Conservation (phyloP, 2,797 vertebrate species). For the Tokudaia tokunoshimensis region DNA sequence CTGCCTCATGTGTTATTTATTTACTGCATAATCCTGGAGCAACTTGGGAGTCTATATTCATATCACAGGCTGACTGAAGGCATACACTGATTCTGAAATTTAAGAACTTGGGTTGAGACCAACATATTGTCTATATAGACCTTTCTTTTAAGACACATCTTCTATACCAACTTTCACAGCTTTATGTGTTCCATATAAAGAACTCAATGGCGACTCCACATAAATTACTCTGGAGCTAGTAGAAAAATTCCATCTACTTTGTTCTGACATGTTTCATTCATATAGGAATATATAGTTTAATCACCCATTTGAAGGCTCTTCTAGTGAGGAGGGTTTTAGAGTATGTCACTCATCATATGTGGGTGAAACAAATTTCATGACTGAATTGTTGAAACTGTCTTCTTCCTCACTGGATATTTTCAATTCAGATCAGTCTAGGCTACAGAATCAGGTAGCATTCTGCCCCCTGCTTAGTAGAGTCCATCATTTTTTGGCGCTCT, state of each 20-base stretch:
- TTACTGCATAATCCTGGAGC: constrained; percentile 12
- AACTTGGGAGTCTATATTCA: constrained; percentile 1
- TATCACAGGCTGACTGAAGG: constrained; percentile 36
- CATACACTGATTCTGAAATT: constrained; percentile 47
- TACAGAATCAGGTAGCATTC: not conserved
- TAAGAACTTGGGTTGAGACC: not conserved
- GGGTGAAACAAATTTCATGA: not conserved
- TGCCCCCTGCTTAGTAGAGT: not conserved
- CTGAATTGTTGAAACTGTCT: not conserved
- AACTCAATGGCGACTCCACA: not conserved
- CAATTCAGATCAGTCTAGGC: not conserved
- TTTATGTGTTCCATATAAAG: not conserved
- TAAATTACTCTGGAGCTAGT: not conserved
- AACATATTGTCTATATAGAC: not conserved
- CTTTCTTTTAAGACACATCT: not conserved
- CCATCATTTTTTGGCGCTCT: not conserved
- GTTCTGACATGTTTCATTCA: not conserved
- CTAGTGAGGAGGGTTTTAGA: not conserved
- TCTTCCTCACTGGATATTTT: not conserved
- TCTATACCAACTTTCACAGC: not conserved
- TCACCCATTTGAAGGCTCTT: not conserved
- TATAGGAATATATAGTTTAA: not conserved
- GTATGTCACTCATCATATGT: not conserved
- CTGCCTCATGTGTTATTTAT: constrained; percentile 60
- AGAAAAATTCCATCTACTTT: not conserved